These are phyloP conservation scores for Mechanitis mazaeus DNA, from an alignment of 2,888 invertebrate genomes.

Conservation along the genomic window DNA sequence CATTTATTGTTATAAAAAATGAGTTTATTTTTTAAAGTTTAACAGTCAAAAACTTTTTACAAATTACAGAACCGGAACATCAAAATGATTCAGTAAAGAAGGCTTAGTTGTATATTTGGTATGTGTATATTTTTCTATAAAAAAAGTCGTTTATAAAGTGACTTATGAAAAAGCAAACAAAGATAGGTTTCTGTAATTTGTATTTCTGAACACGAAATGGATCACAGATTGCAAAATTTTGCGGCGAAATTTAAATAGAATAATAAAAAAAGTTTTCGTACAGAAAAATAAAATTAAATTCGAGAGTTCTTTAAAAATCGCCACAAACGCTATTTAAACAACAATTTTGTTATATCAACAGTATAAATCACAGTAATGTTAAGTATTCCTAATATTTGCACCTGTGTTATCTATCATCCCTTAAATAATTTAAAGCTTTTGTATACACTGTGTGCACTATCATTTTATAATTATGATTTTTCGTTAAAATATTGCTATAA, in stretches of 20 bases:
- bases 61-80: not conserved
- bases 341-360: conserved; percentile 26
- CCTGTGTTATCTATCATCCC: not conserved
- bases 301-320: conserved; percentile 10
- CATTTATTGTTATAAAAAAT: conserved; percentile 54
- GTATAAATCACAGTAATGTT: conserved; percentile 24
- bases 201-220: conserved; percentile 14
- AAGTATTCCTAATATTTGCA: conserved; percentile 2
- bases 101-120: not conserved
- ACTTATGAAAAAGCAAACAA: not conserved
- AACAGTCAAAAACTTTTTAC: conserved; percentile 8
- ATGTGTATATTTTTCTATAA: not conserved
- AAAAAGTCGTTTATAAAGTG: no score
- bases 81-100: not conserved
- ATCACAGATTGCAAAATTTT: conserved; percentile 13
- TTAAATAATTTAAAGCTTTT: conserved; percentile 1
- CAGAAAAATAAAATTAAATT: not conserved
- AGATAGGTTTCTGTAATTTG: conserved; percentile 1
- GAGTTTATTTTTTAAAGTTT: conserved; percentile 16
- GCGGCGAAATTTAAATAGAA: not conserved
- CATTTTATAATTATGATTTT: not conserved
- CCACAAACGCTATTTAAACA: conserved; percentile 17
- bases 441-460: conserved; percentile 4
- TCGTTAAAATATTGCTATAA: no score
- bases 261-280: not conserved